Evolutionary conservation across 2,888 invertebrate species (phyloP), one percentile per base, ranked within the genome.

Genomic region (Dysmachus trigonus): DNA sequence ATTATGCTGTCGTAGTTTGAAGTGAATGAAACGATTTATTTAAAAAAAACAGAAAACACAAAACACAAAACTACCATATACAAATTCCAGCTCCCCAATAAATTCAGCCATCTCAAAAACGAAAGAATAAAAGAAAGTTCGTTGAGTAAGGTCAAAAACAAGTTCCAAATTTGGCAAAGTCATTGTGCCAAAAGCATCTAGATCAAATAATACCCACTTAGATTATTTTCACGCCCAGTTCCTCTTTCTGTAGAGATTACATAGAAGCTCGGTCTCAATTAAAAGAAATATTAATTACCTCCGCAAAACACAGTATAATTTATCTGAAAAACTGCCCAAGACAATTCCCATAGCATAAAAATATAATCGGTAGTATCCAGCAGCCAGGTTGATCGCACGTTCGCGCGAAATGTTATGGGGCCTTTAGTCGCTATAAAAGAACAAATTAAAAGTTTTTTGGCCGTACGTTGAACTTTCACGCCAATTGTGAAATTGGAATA

Each of bases 381-480:
- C 51, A 51, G 35, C 47, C 38, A 76, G 35, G n/a, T 13, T 18
- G 41, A 47, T 47, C 79, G 18, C 47, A 30, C 62, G 51, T 47
- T 30, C 79, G 79, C 33, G 38, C 33, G 79, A 62, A 35, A 62
- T 82, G 82, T 82, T 82, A 30, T 71, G 53, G 82, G 33, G 47
- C 82, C 82, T 82, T 71, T 82, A 38, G 62, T 62, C 35, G 71
- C 53, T 82, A 74, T 74, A 77, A 85, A 85, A 85, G 62, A 85
- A 85, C 53, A 77, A 85, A 85, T 85, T 85, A 85, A 85, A 85
- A 85, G 86, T 86, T 86, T 86, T 86, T 86, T 86, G 86, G 81
- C 86, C 86, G 86, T 86, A 86, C 86, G 62, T 84, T 86, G 86
- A 86, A 86, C 86, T 86, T 86, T 86, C 83, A 86, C 86, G 86